Evolutionary conservation across 2,797 vertebrate genomes (phyloP), one percentile per base, ranked within the genome.

Genomic region (Cossypha dichroa): DNA sequence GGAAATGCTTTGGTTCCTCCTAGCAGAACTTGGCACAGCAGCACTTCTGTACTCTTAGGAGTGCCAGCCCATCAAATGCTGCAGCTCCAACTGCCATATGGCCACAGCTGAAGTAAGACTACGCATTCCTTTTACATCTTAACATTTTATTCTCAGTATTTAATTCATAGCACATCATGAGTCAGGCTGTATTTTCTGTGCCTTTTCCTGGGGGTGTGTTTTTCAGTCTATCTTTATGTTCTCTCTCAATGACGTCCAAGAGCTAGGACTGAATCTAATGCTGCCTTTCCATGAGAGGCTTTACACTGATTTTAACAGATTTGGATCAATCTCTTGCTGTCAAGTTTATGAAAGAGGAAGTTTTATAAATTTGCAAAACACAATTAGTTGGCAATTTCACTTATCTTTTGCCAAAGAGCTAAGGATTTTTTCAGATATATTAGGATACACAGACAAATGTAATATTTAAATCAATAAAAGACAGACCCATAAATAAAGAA

Each of bases 61-160:
- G 84, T 33, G 91, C 31, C 78, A 91, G 78, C 46, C 68, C 78
- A 77, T 67, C 21, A 74, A 74, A 40, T 4, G 56, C 22, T 85
- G 68, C 88, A 55, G 78, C 45, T 93, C 63, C 55, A 33, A 64
- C 68, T 85, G 93, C 95, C 94, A 93, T 93, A 90, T 91, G 87
- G 94, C 91, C 21, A n/a, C 68, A 78, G 73, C 58, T 55, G 22
- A 59, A 86, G 46, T 34, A 56, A 83, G 84, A 96, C 64, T 91
- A 96, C 3, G 0, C 77, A 72, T 33, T 80, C 72, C 63, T 85
- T 70, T 62, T 16, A 59, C 76, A 87, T 89, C n/a, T 66, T 74
- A 54, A 17, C 52, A 46, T 87, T 82, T 95, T 55, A 91, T 76
- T 90, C 43, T 15, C 66, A 70, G 83, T 26, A 48, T 68, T 89